Evolutionary conservation across 2,797 vertebrate species (phyloP).

Genomic region (Crax fasciolata): DNA sequence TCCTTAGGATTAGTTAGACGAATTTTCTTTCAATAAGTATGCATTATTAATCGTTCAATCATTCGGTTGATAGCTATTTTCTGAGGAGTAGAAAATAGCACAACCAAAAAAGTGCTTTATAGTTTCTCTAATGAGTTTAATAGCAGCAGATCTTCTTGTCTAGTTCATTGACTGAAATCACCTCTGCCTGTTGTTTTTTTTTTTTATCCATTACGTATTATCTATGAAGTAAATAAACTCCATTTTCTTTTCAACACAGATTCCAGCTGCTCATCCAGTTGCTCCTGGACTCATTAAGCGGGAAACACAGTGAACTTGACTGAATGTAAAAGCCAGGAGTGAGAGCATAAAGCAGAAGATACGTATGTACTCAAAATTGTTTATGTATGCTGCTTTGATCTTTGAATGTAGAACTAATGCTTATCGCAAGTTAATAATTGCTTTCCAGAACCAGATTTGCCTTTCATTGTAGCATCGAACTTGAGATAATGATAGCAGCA

Average conservation of each 20-base stretch:
- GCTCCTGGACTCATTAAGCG: not conserved
- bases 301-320: not conserved
- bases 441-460: conserved; percentile 24
- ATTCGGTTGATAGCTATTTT: not conserved
- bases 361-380: not conserved
- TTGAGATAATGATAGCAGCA: not conserved
- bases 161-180: not conserved
- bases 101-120: not conserved
- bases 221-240: not conserved
- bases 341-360: not conserved
- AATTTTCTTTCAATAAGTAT: not conserved
- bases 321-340: not conserved
- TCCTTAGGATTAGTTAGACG: not conserved
- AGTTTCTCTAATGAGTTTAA: not conserved
- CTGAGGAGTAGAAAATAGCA: not conserved
- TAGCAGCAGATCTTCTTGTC: not conserved
- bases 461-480: not conserved
- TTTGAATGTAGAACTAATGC: conserved; percentile 45
- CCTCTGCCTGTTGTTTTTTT: not conserved
- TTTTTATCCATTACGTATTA: not conserved
- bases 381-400: conserved; percentile 35
- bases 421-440: not conserved
- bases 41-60: not conserved
- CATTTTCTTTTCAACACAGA: not conserved
- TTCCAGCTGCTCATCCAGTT: not conserved